phyloP scores from a whole-genome alignment of 2,888 invertebrate species.

The Blera fallax region DNA sequence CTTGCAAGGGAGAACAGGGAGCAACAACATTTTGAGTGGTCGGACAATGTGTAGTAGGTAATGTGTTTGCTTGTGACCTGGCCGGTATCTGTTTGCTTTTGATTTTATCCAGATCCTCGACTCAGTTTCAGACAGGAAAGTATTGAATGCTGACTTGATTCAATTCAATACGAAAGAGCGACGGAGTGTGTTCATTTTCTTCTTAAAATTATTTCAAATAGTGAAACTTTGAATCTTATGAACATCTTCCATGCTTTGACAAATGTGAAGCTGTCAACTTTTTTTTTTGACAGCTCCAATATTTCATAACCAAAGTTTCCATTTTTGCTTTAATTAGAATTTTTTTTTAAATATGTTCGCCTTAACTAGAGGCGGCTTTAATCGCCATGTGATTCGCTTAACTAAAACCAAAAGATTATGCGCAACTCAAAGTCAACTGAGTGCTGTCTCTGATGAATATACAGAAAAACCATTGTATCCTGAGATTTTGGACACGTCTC shows the following conservation, averaged over 20 bases:
- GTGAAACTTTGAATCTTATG: neutral
- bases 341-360: conserved; percentile 42
- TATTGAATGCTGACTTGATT: no score
- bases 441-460: conserved; percentile 73
- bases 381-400: neutral
- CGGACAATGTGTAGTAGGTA: no score
- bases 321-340: neutral
- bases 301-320: conserved; percentile 63
- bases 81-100: no score
- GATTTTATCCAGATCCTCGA: no score
- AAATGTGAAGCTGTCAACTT: neutral
- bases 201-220: no score
- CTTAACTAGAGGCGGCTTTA: conserved; percentile 1
- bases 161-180: no score
- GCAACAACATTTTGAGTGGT: no score
- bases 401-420: conserved; percentile 8
- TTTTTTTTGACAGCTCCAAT: neutral
- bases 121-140: no score
- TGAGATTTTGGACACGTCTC: conserved; percentile 83
- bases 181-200: no score
- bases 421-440: conserved; percentile 14
- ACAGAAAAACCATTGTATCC: conserved; percentile 77
- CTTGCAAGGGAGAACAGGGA: no score
- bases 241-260: neutral
- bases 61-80: no score